Evolutionary conservation across 2,888 invertebrate species (phyloP).

Genomic region (Scrobipalpa atriplicella): DNA sequence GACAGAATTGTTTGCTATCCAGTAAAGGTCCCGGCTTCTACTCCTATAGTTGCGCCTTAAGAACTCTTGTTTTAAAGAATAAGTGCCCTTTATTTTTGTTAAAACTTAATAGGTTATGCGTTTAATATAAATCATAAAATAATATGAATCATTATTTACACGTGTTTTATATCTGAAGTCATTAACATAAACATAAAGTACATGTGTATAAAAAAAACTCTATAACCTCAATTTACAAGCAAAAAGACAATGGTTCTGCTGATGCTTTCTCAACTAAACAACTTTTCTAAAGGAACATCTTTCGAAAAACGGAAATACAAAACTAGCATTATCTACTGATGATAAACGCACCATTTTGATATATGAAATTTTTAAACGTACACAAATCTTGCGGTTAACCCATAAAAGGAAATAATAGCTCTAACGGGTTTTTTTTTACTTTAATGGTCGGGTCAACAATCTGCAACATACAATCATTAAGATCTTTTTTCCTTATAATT

Average conservation of each 20-base stretch:
- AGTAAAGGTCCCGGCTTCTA: not conserved
- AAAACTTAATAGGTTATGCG: not conserved
- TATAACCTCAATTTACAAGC: no score
- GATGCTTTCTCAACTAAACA: no score
- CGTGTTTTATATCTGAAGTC: no score
- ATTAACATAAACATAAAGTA: no score
- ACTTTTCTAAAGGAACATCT: no score
- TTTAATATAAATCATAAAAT: no score
- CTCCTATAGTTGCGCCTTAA: not conserved
- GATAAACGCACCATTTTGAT: not conserved
- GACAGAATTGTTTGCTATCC: constrained; percentile 30
- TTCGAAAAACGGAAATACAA: no score
- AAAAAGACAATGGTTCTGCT: no score
- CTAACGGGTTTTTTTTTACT: not conserved
- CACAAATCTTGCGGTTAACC: not conserved
- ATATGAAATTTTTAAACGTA: not conserved
- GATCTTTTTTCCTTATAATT: not conserved
- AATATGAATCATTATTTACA: no score
- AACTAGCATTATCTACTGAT: not conserved
- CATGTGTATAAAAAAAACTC: no score
- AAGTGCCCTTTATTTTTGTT: not conserved
- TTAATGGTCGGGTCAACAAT: not conserved
- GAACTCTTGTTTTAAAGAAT: not conserved
- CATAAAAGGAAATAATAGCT: not conserved
- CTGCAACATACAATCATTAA: not conserved